Evolutionary conservation across 2,888 invertebrate species (phyloP).

Genomic region (Asteroscopus sphinx): DNA sequence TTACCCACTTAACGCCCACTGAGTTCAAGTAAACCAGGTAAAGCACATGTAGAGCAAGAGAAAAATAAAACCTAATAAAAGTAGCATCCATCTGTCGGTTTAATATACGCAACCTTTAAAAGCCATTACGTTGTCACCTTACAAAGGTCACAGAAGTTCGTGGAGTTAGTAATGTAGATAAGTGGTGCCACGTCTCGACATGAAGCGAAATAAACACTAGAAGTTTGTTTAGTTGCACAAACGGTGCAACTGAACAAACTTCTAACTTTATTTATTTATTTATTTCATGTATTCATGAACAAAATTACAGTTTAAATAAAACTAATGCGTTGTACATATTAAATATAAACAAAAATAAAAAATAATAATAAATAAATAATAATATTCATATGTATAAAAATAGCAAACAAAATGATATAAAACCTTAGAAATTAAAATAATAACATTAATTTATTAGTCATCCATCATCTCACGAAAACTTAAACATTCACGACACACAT

Average conservation of each 20-base stretch:
- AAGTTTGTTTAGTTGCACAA: conserved; percentile 38
- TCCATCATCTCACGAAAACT: too few species aligned
- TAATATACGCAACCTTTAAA: conserved; percentile 9
- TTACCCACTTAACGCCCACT: conserved; percentile 3
- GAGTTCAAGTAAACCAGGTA: conserved; percentile 9
- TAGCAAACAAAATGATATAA: too few species aligned
- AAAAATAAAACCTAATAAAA: conserved; percentile 12
- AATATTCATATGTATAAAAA: too few species aligned
- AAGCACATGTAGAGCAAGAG: conserved; percentile 1
- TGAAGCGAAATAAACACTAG: conserved; percentile 37
- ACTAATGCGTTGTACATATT: too few species aligned
- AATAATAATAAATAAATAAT: too few species aligned
- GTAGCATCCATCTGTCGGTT: conserved; percentile 1
- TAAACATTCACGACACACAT: too few species aligned
- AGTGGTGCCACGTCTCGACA: conserved; percentile 39
- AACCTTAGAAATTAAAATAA: too few species aligned
- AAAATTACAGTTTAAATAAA: too few species aligned
- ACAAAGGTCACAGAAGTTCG: conserved; percentile 44
- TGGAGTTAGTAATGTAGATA: conserved; percentile 46
- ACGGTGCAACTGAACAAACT: conserved; percentile 38
- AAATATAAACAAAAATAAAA: too few species aligned
- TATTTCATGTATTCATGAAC: too few species aligned
- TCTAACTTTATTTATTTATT: conserved; percentile 21
- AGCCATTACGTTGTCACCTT: conserved; percentile 24
- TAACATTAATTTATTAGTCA: too few species aligned